Base-by-base conservation (phyloP, 2,113 vertebrate genomes). In the Myotis brandtii region DNA sequence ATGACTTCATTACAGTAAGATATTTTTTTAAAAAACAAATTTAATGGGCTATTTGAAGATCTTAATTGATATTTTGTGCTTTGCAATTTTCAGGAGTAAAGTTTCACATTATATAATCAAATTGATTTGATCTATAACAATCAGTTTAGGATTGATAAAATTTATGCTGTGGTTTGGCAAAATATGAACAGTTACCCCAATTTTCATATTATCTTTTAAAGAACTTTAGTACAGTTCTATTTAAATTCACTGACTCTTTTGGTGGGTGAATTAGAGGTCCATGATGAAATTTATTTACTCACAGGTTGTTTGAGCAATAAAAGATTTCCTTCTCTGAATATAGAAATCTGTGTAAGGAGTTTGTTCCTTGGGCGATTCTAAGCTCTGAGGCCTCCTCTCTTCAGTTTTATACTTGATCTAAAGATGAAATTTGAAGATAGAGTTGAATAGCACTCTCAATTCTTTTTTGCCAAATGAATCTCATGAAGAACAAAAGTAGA, bases 1-100 rank as follows among this genome's bases (percentile, higher is more conserved):
- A 99, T 99, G 99, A 99, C 99, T 27, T 98, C 98, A 96, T 97
- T 99, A 99, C 99, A 99, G 99, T 99, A 99, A 99, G 99, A 97
- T 43, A 69, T 64, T 95, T 76, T 95, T 96, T 96, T 97, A 95
- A 98, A 96, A 95, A 97, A 94, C 96, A 97, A 96, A 96, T 97
- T 96, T 97, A 91, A 96, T 97, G 95, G 93, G 91, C 94, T 98
- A 64, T 97, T 96, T 97, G 83, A 97, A 97, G 89, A 96, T 97
- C 93, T 95, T 95, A 90, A 91, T 84, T 96, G 48, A 77, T 96
- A 93, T 66, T 94, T 96, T 97, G 52, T 97, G 94, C 59, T 97
- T 97, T 48, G 8, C 95, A 86, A 93, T 97, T 97, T 97, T 93
- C 76, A 96, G 91, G 48, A 92, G 20, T 95, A 95, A 97, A 87